Base-by-base conservation (phyloP, 1,140 invertebrate genomes). In the Caenorhabditis inopinata region DNA sequence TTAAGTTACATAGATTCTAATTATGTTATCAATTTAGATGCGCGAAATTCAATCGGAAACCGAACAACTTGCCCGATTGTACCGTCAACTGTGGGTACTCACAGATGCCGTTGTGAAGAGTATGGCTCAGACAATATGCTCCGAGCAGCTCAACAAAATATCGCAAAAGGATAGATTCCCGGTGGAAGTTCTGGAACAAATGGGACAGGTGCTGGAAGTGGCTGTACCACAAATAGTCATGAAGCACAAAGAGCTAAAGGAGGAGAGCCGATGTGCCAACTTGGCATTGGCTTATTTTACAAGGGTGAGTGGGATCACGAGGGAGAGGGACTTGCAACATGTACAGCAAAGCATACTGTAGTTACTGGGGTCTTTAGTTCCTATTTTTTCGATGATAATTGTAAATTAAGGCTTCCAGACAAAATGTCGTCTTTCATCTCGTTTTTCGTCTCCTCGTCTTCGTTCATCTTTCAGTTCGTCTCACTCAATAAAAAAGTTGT, bases 31-130 rank as follows among this genome's bases (percentile, higher is more conserved):
- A 0, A 29, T 76, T 1, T 46, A 81, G 79, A 81, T 81, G 45
- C 47, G 79, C 14, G 47, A 74, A 75, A 35, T 53, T 27, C 45
- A 29, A 53, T 32, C 46, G n/a, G 38, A 76, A 81, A 46, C 45
- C 35, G 38, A 77, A 51, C 51, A 74, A 46, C n/a, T 47, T 35
- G 48, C n/a, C 14, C 14, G 62, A 21, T 21, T 83, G 12, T 79
- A 83, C 49, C 49, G 45, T 29, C 87, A 87, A 46, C 74, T 88
- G 6, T 88, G 86, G 85, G 86, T 88, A 51, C 68, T 87, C 21
- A 74, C 88, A 9, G 86, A 87, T 47, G 79, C 86, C 11, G 51
- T 76, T 9, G 45, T 74, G 6, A 88, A 87, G 80, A 79, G 62
- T n/a, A 86, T 87, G 80, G 81, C 85, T 2, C 85, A 88, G 51